Base-by-base conservation (phyloP, 2,888 invertebrate species). In the Leptinotarsa juncta region DNA sequence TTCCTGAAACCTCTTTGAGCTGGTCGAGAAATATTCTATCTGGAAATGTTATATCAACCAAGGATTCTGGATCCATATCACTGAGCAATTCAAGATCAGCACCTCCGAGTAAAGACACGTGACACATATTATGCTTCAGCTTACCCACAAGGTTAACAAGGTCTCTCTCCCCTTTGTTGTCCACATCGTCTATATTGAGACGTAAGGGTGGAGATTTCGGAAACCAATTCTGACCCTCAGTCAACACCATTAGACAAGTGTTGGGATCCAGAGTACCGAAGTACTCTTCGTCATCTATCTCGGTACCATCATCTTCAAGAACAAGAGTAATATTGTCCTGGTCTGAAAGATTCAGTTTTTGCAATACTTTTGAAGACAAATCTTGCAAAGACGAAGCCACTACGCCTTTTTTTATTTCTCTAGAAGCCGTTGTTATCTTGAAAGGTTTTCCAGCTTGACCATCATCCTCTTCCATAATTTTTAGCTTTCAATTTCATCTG, bases 211-310 rank as follows among this genome's bases (percentile, higher is more conserved):
- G 91, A 87, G 90, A 90, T 80, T 90, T 89, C 3, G 91, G 91
- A 74, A 90, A 89, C 96, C 96, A 96, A 85, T 93, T 94, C 86
- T 96, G 94, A 15, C 77, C 81, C 10, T 92, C 92, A 79, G 92
- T 92, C 70, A 96, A 90, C 68, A 96, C 92, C 94, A 96, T 96
- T 77, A 96, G 90, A 84, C 93, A 93, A 20, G 96, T 96, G 84
- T 97, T 96, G 79, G 93, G 93, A 83, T 97, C 96, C 78, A 97
- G 89, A 3, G 97, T 97, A 67, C 94, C 94, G 87, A 97, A 97
- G 88, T 97, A 97, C 86, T 97, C 97, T 87, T 97, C 97, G 85
- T 97, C 97, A 83, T 97, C 97, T 68, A 97, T 95, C 90, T 97
- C 97, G 0, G 97, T 97, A 50, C 97, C 97, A 89, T 97, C 97